Base-by-base conservation (phyloP, 1,140 invertebrate genomes). In the Pseudomyrmex cubaensis region DNA sequence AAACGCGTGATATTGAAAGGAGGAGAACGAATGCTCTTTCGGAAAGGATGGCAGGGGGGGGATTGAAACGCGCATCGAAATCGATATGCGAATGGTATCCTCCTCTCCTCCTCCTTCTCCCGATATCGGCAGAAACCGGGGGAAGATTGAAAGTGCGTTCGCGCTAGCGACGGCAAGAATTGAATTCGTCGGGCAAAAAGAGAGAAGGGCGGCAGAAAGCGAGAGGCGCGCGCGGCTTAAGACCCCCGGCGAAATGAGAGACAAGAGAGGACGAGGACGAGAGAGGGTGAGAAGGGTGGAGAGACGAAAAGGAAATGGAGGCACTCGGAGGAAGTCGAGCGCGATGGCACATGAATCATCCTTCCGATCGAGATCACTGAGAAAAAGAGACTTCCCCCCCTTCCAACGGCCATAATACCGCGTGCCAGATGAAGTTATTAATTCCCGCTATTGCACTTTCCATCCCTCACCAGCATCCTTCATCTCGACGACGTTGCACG, bases 131-230 rank as follows among this genome's bases (percentile, higher is more conserved):
- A 86, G 85, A 88, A 85, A 10, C 56, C 67, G 85, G 70, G 73
- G 73, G 85, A 90, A 92, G 90, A 92, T 92, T 91, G 90, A 89
- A 89, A 91, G 87, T 90, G 86, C 88, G 89, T 91, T 84, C 85
- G 83, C 72, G 2, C 61, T 86, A 83, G 35, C 85, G 87, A 64
- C 86, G 85, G 88, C 87, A 90, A 91, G 90, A 90, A 92, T 90
- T 89, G 89, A 92, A 92, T 91, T 87, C 85, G 89, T 62, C n/a
- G 85, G 22, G 61, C 20, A 62, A 63, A 73, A 74, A 85, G 59
- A 62, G 20, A 35, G n/a, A 13, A 52, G 50, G 63, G 35, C 25
- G 78, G 15, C 20, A 44, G 56, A 69, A 50, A 72, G 77, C 64
- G 59, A 83, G 80, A 54, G 25, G 25, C 35, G 4, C 35, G 35